Conservation (phyloP, 2,888 invertebrate genomes). For the Automeris io region DNA sequence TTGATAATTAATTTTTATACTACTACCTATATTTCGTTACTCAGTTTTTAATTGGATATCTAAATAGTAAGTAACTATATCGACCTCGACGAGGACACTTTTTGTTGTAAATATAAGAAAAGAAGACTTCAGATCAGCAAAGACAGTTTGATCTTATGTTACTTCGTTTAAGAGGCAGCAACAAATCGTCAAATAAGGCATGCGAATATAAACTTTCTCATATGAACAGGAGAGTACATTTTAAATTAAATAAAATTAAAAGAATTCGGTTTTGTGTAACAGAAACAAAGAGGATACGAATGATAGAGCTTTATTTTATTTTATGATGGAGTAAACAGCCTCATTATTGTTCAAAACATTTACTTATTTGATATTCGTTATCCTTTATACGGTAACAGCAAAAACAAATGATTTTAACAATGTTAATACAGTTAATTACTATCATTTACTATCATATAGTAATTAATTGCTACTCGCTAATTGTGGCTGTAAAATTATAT, state of each 20-base stretch:
- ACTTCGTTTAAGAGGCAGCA: conserved; percentile 57
- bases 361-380: no score
- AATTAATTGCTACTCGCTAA: no score
- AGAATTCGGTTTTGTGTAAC: conserved; percentile 49
- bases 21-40: no score
- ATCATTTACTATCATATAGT: no score
- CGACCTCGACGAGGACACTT: no score
- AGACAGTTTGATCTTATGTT: conserved; percentile 67
- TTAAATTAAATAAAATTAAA: conserved; percentile 26
- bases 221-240: conserved; percentile 34
- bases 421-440: no score
- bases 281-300: conserved; percentile 51
- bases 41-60: no score
- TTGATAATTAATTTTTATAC: no score
- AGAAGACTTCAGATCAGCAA: conserved; percentile 56
- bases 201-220: conserved; percentile 42
- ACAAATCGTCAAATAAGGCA: conserved; percentile 50
- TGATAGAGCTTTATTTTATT: conserved; percentile 52
- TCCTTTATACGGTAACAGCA: no score
- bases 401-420: no score
- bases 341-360: neutral
- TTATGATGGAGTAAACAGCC: conserved; percentile 1
- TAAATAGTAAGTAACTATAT: no score
- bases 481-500: no score
- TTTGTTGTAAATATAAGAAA: conserved; percentile 42